phyloP scores from a whole-genome alignment of 2,888 invertebrate genomes.

The Platycheirus albimanus region DNA sequence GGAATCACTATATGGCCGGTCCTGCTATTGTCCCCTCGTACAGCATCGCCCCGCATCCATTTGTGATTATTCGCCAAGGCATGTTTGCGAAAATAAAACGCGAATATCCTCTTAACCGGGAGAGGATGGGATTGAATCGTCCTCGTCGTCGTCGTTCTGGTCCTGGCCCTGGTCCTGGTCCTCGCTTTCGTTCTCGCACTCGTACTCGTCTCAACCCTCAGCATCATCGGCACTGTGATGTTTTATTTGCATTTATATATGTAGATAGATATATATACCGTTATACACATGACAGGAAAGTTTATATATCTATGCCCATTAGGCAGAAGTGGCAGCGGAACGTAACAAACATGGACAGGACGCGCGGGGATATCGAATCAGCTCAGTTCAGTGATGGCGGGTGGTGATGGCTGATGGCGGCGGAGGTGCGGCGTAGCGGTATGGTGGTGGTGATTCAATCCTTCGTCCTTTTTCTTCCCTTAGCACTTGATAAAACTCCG shows the following conservation, averaged over 20 bases:
- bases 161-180: slow-evolving; percentile 42
- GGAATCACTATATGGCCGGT: slow-evolving; percentile 73
- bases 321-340: slow-evolving; percentile 72
- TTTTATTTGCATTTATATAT: slow-evolving; percentile 71
- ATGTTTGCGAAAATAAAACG: slow-evolving; percentile 69
- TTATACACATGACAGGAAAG: slow-evolving; percentile 63
- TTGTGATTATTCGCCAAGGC: slow-evolving; percentile 65
- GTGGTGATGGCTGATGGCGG: background rate
- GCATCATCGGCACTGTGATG: too few species aligned
- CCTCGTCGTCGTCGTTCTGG: slow-evolving; percentile 20
- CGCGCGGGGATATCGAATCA: slow-evolving; percentile 61
- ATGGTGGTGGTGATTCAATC: slow-evolving; percentile 60
- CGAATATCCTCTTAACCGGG: slow-evolving; percentile 68
- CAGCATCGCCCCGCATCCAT: slow-evolving; percentile 12
- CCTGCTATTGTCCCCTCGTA: slow-evolving; percentile 56
- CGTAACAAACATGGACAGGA: slow-evolving; percentile 70
- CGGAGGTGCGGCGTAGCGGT: background rate
- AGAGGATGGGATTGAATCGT: slow-evolving; percentile 71
- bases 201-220: too few species aligned
- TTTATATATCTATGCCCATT: slow-evolving; percentile 70
- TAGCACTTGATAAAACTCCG: slow-evolving; percentile 59
- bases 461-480: slow-evolving; percentile 66
- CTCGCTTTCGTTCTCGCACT: too few species aligned
- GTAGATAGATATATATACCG: slow-evolving; percentile 11
- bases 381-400: slow-evolving; percentile 31